phyloP scores from a whole-genome alignment of 2,888 invertebrate genomes.

The Polydesmus complanatus region DNA sequence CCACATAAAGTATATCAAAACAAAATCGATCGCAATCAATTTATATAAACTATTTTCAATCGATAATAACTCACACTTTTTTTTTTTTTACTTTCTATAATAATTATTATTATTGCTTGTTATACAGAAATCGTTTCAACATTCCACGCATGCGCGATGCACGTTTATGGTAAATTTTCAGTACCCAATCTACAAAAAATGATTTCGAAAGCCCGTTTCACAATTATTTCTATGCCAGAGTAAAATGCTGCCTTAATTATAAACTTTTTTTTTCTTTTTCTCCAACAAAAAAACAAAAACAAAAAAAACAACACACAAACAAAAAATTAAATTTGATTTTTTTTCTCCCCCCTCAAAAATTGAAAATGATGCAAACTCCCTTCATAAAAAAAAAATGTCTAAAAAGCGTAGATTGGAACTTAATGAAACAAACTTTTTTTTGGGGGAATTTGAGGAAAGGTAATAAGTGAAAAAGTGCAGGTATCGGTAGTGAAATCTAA shows the following conservation, averaged over 20 bases:
- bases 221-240: not conserved
- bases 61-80: not conserved
- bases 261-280: not conserved
- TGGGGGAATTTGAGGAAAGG: not conserved
- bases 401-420: too few species aligned
- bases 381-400: too few species aligned
- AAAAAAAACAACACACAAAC: too few species aligned
- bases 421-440: not conserved
- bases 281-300: not conserved
- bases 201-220: not conserved
- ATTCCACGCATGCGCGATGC: not conserved
- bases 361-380: too few species aligned
- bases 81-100: not conserved
- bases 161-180: not conserved
- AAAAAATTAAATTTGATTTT: too few species aligned
- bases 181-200: not conserved
- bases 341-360: too few species aligned
- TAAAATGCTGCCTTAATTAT: not conserved
- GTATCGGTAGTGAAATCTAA: not conserved
- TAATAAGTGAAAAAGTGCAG: not conserved
- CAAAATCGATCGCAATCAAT: too few species aligned
- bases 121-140: not conserved
- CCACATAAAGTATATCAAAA: too few species aligned
- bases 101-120: not conserved
- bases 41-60: too few species aligned